phyloP scores from a whole-genome alignment of 23 tunicate species.

The Trididemnum nubilum region DNA sequence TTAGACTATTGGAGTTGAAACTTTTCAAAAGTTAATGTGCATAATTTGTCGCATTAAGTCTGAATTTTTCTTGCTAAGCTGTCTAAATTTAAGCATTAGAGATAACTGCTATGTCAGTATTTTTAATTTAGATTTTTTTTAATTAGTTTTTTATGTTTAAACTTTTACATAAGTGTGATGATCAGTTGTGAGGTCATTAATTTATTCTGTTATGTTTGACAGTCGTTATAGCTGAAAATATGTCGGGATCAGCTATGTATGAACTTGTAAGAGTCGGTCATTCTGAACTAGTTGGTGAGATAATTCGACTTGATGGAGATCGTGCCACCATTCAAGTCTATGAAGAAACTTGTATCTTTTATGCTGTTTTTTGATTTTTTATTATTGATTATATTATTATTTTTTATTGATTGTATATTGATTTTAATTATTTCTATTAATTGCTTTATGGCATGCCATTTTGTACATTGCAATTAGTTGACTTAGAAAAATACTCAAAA shows the following conservation, averaged over 20 bases:
- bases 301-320: slow-evolving; percentile 95
- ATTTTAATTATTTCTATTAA: background rate
- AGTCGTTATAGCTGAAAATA: slow-evolving; percentile 94
- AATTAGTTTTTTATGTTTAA: too few species aligned
- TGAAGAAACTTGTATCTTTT: slow-evolving; percentile 84
- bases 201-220: too few species aligned
- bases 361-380: too few species aligned
- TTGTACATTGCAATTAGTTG: background rate
- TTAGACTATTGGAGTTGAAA: too few species aligned
- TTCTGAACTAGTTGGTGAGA: slow-evolving; percentile 97
- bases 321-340: slow-evolving; percentile 99
- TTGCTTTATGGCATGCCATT: background rate
- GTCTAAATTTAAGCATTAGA: too few species aligned
- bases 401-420: background rate
- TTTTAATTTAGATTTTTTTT: too few species aligned
- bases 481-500: background rate
- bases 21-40: too few species aligned
- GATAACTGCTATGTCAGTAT: too few species aligned
- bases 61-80: too few species aligned
- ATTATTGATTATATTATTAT: background rate
- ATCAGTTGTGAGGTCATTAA: too few species aligned
- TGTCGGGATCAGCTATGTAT: slow-evolving; percentile 99
- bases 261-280: slow-evolving; percentile 98
- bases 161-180: too few species aligned
- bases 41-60: too few species aligned